phyloP scores from a whole-genome alignment of 2,888 invertebrate species.

The Diogma glabrata region DNA sequence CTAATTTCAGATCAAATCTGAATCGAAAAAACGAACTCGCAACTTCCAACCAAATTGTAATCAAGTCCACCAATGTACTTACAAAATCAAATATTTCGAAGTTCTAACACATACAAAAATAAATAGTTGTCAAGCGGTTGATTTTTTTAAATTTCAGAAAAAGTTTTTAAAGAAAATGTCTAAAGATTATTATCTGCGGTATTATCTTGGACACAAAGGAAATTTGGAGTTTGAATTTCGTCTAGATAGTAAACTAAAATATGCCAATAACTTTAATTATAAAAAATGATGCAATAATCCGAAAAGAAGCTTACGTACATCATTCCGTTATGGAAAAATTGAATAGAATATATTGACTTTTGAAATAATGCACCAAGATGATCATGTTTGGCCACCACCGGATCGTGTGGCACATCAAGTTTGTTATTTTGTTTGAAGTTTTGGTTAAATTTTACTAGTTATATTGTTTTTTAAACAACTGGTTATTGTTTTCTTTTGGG shows the following conservation, averaged over 20 bases:
- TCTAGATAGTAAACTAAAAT: conserved; percentile 94
- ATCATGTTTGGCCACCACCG: conserved; percentile 77
- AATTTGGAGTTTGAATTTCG: conserved; percentile 98
- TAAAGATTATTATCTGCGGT: conserved; percentile 79
- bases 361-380: conserved; percentile 91
- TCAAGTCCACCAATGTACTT: too few species aligned
- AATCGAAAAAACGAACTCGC: too few species aligned
- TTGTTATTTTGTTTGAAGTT: conserved; percentile 17
- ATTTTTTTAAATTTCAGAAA: too few species aligned
- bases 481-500: conserved; percentile 97
- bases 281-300: conserved; percentile 99
- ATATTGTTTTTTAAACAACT: conserved; percentile 58
- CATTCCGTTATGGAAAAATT: conserved; percentile 96
- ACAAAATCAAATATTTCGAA: too few species aligned
- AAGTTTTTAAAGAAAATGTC: conserved; percentile 29
- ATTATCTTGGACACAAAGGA: conserved; percentile 98
- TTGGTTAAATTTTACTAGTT: background rate
- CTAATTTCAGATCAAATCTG: too few species aligned
- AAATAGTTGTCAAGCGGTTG: too few species aligned
- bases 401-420: conserved; percentile 73
- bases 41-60: too few species aligned
- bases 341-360: conserved; percentile 90
- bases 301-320: conserved; percentile 95
- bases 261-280: conserved; percentile 99
- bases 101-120: too few species aligned